These are phyloP conservation scores for Isichthys henryi DNA, from an alignment of 2,113 vertebrate genomes.

Conservation along the genomic window DNA sequence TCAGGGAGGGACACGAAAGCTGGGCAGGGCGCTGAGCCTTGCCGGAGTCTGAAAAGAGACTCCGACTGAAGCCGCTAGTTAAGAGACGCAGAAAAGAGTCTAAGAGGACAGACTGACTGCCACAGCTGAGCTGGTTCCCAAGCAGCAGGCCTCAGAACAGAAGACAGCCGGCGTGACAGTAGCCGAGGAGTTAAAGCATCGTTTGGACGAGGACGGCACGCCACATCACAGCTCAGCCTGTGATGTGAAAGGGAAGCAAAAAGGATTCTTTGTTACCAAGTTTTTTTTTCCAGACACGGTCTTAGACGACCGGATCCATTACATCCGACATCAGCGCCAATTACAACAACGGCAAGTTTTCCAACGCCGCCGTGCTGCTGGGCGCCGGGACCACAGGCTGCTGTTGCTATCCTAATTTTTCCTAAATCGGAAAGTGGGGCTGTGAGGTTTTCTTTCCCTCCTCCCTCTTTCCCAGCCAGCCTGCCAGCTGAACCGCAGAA, in stretches of 20 bases:
- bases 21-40: too few relatives aligned
- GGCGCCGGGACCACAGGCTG: conserved; percentile 8
- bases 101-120: not conserved
- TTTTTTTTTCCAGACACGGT: conserved; percentile 16
- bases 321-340: conserved; percentile 14
- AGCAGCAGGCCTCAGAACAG: not conserved
- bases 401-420: conserved; percentile 26
- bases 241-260: not conserved
- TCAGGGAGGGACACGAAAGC: not conserved
- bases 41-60: not conserved
- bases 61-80: not conserved
- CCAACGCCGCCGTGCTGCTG: not conserved
- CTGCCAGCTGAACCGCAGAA: not conserved
- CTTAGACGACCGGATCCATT: conserved; percentile 10
- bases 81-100: not conserved
- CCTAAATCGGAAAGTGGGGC: conserved; percentile 24
- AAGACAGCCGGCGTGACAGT: not conserved
- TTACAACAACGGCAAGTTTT: conserved; percentile 24
- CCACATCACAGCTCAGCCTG: not conserved
- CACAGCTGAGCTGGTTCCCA: not conserved
- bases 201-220: not conserved
- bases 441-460: conserved; percentile 30
- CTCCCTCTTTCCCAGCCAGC: conserved; percentile 6
- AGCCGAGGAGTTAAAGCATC: not conserved
- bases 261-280: conserved; percentile 13